Evolutionary conservation across 2,113 vertebrate genomes (phyloP).

Genomic region (Myiopsitta monachus): DNA sequence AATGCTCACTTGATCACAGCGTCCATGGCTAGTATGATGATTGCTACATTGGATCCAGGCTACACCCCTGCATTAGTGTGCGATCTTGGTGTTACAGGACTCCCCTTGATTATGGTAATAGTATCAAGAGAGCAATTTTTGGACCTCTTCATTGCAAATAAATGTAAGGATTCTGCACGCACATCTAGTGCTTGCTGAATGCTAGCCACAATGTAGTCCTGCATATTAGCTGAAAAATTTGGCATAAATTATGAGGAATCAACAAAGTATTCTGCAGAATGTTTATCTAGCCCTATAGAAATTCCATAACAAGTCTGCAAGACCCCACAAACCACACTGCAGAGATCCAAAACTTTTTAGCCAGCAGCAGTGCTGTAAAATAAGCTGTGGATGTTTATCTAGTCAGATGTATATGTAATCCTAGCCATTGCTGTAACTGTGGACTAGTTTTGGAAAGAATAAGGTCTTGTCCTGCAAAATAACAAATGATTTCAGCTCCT

Average conservation of each 20-base stretch:
- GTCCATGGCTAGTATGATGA: slow-evolving; percentile 73
- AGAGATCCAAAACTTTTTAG: slow-evolving; percentile 4
- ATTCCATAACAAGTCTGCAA: neutral
- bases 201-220: neutral
- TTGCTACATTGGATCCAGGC: slow-evolving; percentile 82
- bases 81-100: slow-evolving; percentile 80
- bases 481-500: neutral
- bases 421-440: neutral
- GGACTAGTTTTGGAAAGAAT: neutral
- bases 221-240: neutral
- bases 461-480: neutral
- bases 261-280: slow-evolving; percentile 1
- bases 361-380: slow-evolving; percentile 8
- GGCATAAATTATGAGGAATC: neutral
- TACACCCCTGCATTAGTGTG: slow-evolving; percentile 79
- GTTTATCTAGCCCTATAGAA: slow-evolving; percentile 34
- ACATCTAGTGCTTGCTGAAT: neutral
- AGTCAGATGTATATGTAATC: slow-evolving; percentile 11
- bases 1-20: slow-evolving; percentile 79
- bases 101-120: slow-evolving; percentile 82
- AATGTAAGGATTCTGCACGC: neutral
- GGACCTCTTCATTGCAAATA: neutral
- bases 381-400: slow-evolving; percentile 31
- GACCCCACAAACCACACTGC: neutral
- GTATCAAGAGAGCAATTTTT: neutral